Conservation (phyloP, 2,113 vertebrate species). For the Cygnus atratus region DNA sequence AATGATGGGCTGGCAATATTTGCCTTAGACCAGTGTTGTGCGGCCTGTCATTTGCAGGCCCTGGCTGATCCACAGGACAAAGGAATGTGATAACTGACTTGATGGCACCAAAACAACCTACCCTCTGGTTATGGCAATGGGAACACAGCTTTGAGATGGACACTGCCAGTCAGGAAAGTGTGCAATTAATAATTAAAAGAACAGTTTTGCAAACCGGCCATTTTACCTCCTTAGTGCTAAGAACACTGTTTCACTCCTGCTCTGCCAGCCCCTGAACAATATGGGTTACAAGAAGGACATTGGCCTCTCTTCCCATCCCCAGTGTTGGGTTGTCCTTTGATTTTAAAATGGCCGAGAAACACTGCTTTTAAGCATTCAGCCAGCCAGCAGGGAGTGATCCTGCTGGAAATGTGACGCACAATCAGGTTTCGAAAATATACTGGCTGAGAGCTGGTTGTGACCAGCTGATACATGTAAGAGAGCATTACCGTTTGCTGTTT, state of each 20-base stretch:
- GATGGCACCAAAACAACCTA: not conserved
- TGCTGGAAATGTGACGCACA: not conserved
- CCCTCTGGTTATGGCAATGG: not conserved
- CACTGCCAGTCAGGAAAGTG: not conserved
- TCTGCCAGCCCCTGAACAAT: not conserved
- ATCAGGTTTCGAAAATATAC: not conserved
- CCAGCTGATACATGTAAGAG: rapidly evolving
- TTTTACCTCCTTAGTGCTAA: not conserved
- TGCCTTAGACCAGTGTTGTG: not conserved
- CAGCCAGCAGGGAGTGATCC: not conserved
- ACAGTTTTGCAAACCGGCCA: not conserved
- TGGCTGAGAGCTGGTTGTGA: not conserved
- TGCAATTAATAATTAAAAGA: not conserved
- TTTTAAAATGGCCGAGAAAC: not conserved
- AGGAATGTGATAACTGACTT: not conserved
- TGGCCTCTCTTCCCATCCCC: not conserved
- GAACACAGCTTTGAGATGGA: not conserved
- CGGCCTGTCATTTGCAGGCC: not conserved
- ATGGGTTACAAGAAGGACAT: not conserved
- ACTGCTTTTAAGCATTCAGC: not conserved
- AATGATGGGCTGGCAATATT: not conserved
- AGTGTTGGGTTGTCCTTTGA: not conserved
- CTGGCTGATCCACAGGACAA: not conserved
- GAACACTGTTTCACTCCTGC: not conserved
- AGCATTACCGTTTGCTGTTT: not conserved